Evolutionary conservation across 2,113 vertebrate species (phyloP).

Genomic region (Eleginops maclovinus): DNA sequence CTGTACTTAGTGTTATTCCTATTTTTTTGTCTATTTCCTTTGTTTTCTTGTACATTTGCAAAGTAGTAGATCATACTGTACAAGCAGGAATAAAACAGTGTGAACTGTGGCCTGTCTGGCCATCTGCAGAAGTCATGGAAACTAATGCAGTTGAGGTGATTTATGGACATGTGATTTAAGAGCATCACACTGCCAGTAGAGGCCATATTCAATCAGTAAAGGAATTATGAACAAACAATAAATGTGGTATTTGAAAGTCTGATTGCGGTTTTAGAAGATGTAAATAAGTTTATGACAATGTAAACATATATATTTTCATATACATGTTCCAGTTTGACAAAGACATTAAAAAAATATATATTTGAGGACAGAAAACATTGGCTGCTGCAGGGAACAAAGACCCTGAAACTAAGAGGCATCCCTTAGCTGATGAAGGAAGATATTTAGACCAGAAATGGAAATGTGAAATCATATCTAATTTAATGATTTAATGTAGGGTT

Average conservation of each 20-base stretch:
- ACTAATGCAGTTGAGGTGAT: not conserved
- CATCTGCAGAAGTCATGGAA: not conserved
- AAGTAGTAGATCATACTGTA: conserved; percentile 1
- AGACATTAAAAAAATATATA: not conserved
- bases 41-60: not conserved
- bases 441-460: conserved; percentile 28
- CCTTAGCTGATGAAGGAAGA: conserved; percentile 6
- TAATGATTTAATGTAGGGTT: conserved; percentile 25
- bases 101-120: conserved; percentile 5
- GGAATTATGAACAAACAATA: not conserved
- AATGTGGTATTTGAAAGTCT: not conserved
- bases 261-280: not conserved
- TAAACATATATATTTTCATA: not conserved
- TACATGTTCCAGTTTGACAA: not conserved
- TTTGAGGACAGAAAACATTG: not conserved
- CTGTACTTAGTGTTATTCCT: not conserved
- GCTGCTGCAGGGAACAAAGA: conserved; percentile 2
- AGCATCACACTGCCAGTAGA: not conserved
- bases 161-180: not conserved
- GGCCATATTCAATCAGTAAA: conserved; percentile 42
- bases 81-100: not conserved
- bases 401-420: conserved; percentile 7
- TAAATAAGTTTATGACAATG: not conserved
- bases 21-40: conserved; percentile 1
- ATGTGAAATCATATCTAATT: conserved; percentile 22